A percentile compares a stretch with the other conserved stretches of the same genome.
Conservation (phyloP, 1,140 invertebrate genomes). For the Caenorhabditis inopinata region DNA sequence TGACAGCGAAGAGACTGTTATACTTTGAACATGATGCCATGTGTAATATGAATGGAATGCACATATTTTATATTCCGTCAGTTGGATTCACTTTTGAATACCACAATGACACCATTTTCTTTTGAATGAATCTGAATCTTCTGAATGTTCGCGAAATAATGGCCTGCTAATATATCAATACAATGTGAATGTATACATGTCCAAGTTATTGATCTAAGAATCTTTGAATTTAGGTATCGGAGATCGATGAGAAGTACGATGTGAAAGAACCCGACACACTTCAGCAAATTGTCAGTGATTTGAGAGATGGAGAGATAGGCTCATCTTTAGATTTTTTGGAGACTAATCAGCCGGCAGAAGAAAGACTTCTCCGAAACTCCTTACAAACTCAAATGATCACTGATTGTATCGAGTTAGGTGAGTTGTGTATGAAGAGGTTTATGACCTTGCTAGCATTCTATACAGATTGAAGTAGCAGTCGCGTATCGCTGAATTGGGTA, state of each 20-base stretch:
- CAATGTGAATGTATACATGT: too few relatives aligned
- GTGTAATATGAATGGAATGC: neutral
- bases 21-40: neutral
- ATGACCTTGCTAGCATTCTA: too few relatives aligned
- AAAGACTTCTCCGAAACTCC: neutral
- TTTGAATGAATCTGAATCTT: too few relatives aligned
- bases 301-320: neutral
- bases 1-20: neutral
- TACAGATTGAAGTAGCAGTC: too few relatives aligned
- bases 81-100: neutral
- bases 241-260: neutral
- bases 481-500: too few relatives aligned
- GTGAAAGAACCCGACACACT: neutral
- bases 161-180: too few relatives aligned
- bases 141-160: too few relatives aligned
- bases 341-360: neutral
- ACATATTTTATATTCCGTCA: constrained; percentile 15
- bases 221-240: neutral
- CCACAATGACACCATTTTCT: too few relatives aligned
- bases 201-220: too few relatives aligned
- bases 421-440: neutral
- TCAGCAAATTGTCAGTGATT: neutral
- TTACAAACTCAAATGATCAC: constrained; percentile 6
- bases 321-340: neutral
- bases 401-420: neutral